phyloP scores from a whole-genome alignment of 1,140 invertebrate genomes.

The Homalodisca vitripennis region DNA sequence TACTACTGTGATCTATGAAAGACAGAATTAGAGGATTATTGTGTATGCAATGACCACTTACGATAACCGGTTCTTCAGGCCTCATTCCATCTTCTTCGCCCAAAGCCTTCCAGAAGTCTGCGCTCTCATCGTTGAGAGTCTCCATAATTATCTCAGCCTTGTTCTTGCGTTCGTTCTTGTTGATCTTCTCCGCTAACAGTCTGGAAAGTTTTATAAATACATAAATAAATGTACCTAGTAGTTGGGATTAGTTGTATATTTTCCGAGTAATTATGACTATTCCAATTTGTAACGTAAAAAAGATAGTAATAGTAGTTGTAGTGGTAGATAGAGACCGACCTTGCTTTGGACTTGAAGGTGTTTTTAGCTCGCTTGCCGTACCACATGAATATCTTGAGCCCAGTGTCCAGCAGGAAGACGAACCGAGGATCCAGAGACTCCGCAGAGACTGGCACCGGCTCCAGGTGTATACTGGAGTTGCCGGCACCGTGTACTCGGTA shows the following conservation, averaged over 20 bases:
- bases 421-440: conserved; percentile 84
- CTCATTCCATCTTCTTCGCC: conserved; percentile 53
- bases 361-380: conserved; percentile 91
- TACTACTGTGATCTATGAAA: too few species aligned
- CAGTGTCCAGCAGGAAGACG: conserved; percentile 91
- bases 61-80: conserved; percentile 42
- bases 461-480: conserved; percentile 82
- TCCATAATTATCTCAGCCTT: conserved; percentile 88
- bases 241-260: background rate
- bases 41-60: too few species aligned
- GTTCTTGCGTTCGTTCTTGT: conserved; percentile 97
- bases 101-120: conserved; percentile 80
- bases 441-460: conserved; percentile 73
- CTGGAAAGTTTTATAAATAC: conserved; percentile 48
- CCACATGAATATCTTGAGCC: conserved; percentile 89
- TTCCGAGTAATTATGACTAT: background rate
- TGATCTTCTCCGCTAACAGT: conserved; percentile 96
- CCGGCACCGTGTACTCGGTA: conserved; percentile 90
- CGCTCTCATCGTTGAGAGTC: conserved; percentile 75
- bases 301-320: too few species aligned
- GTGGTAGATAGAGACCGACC: conserved; percentile 41
- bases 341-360: conserved; percentile 91
- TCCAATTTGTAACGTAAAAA: too few species aligned
- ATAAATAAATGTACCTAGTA: background rate
- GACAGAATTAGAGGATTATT: too few species aligned